Conservation (phyloP, 2,797 vertebrate genomes). For the Enteromius radiatus region DNA sequence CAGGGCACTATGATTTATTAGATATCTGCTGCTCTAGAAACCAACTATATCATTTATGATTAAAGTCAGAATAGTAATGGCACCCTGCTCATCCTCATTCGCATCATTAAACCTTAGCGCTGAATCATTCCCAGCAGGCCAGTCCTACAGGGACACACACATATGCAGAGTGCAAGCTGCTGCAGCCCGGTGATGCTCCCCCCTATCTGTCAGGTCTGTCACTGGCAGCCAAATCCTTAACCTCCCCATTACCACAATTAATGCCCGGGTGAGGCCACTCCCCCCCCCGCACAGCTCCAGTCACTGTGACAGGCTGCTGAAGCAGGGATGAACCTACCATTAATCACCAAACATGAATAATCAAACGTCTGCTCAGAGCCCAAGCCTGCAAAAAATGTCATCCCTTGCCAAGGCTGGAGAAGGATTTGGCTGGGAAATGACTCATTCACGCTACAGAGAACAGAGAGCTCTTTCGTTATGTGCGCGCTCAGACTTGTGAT, state of each 20-base stretch:
- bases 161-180: conserved; percentile 33
- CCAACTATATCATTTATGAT: conserved; percentile 35
- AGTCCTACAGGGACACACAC: conserved; percentile 31
- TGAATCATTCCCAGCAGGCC: conserved; percentile 50
- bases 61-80: conserved; percentile 38
- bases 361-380: conserved; percentile 44
- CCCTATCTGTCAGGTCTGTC: conserved; percentile 37
- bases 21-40: conserved; percentile 31
- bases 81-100: conserved; percentile 9
- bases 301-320: conserved; percentile 1
- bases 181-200: conserved; percentile 19
- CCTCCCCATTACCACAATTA: conserved; percentile 51
- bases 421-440: conserved; percentile 55
- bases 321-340: conserved; percentile 35
- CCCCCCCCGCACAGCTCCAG: conserved; percentile 30
- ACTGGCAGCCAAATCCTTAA: conserved; percentile 49
- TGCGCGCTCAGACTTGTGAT: conserved; percentile 45
- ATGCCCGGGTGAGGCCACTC: conserved; percentile 35
- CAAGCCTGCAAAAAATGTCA: conserved; percentile 46
- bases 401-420: conserved; percentile 50
- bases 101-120: conserved; percentile 49
- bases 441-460: conserved; percentile 52
- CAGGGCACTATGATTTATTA: conserved; percentile 21
- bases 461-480: conserved; percentile 46
- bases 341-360: conserved; percentile 51